These are phyloP conservation scores for Umimayanthus kanabou DNA, from an alignment of 92 coral and sea anemone genomes.

Conservation along the genomic window DNA sequence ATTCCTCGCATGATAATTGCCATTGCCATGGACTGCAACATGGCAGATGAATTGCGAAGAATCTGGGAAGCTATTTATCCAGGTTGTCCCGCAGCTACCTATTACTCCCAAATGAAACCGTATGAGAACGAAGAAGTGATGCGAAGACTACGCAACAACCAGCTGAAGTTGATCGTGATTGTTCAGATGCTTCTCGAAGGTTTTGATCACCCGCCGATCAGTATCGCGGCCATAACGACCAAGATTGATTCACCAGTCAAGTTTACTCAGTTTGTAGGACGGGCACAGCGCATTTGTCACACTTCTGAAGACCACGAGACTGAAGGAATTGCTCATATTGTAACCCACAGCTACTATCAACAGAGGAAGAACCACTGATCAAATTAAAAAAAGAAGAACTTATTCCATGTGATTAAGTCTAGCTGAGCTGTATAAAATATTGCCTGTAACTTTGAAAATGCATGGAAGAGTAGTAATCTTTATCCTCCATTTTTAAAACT, in stretches of 20 bases:
- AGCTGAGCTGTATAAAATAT: too few species aligned
- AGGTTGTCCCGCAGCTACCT: neutral
- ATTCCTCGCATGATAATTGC: slow-evolving; percentile 63
- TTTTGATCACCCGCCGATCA: slow-evolving; percentile 50
- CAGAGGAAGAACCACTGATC: neutral
- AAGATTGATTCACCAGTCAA: slow-evolving; percentile 13
- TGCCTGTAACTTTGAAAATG: too few species aligned
- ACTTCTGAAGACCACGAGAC: neutral
- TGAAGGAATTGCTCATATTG: slow-evolving; percentile 2
- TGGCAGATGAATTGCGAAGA: slow-evolving; percentile 1
- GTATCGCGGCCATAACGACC: slow-evolving; percentile 49
- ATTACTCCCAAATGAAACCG: slow-evolving; percentile 6
- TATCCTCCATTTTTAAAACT: too few species aligned
- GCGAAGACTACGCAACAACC: neutral
- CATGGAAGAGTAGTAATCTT: too few species aligned
- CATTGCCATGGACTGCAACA: neutral
- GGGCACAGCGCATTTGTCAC: slow-evolving; percentile 36
- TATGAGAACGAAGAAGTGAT: neutral
- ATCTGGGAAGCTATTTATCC: slow-evolving; percentile 1
- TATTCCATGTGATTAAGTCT: neutral
- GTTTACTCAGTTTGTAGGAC: too few species aligned
- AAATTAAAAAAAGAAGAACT: neutral
- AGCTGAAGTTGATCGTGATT: neutral
- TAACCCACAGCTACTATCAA: slow-evolving; percentile 19
- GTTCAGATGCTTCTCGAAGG: slow-evolving; percentile 44